A percentile compares a stretch with the other conserved stretches of the same genome.
Evolutionary conservation across 1,140 invertebrate genomes (phyloP).

Genomic region (Maniola jurtina): DNA sequence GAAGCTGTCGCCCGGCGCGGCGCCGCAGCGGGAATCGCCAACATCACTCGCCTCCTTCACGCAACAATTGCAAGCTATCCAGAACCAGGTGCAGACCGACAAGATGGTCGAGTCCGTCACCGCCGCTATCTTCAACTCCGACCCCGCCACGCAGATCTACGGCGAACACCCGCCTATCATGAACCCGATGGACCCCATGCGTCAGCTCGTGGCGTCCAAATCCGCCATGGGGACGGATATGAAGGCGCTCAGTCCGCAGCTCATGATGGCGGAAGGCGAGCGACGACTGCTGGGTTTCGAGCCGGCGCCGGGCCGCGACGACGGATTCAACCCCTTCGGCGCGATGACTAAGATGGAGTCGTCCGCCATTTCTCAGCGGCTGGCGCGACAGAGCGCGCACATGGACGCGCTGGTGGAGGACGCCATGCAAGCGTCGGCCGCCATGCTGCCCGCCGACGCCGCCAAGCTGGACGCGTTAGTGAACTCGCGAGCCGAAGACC

Average conservation of each 20-base stretch:
- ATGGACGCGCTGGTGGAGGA: slow-evolving; percentile 73
- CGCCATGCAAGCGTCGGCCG: slow-evolving; percentile 72
- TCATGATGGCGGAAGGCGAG: slow-evolving; percentile 58
- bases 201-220: slow-evolving; percentile 56
- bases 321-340: slow-evolving; percentile 58
- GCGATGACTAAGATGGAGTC: slow-evolving; percentile 66
- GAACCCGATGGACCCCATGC: slow-evolving; percentile 55
- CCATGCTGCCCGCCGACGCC: slow-evolving; percentile 73
- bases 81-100: slow-evolving; percentile 74
- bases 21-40: slow-evolving; percentile 50
- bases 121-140: slow-evolving; percentile 75
- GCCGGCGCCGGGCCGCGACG: slow-evolving; percentile 48
- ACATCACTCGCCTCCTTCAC: slow-evolving; percentile 55
- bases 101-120: slow-evolving; percentile 77
- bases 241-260: slow-evolving; percentile 55
- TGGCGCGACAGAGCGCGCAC: slow-evolving; percentile 74
- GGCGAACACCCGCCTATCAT: slow-evolving; percentile 50
- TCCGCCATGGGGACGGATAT: slow-evolving; percentile 48
- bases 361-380: slow-evolving; percentile 68
- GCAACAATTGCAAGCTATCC: slow-evolving; percentile 70
- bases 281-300: slow-evolving; percentile 56
- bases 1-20: slow-evolving; percentile 59
- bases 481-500: slow-evolving; percentile 82
- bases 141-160: slow-evolving; percentile 56
- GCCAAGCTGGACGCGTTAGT: slow-evolving; percentile 83